Percentiles rank a stretch among this genome's conserved stretches.
Conservation (phyloP, 2,113 vertebrate genomes). For the Mellivora capensis region DNA sequence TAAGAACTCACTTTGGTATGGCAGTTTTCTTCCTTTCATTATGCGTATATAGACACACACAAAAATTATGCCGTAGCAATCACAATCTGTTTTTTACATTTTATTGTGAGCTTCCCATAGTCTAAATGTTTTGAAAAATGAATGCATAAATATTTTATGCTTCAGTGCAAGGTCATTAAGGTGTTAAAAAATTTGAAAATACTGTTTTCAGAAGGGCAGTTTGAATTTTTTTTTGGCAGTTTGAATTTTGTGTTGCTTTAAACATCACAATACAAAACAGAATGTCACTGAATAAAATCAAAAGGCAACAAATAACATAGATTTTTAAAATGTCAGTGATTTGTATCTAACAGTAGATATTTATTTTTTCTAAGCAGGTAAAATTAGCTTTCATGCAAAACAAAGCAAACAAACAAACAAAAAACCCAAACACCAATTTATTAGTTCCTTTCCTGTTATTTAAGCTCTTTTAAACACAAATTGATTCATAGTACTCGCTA, state of each 20-base stretch:
- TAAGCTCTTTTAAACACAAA: background rate
- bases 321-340: constrained; percentile 46
- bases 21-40: constrained; percentile 78
- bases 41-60: constrained; percentile 70
- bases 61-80: constrained; percentile 78
- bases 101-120: constrained; percentile 73
- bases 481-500: background rate
- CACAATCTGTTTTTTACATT: constrained; percentile 78
- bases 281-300: constrained; percentile 36
- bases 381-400: constrained; percentile 48
- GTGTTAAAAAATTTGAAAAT: constrained; percentile 80
- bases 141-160: constrained; percentile 84
- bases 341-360: constrained; percentile 28
- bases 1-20: constrained; percentile 66
- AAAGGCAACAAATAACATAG: constrained; percentile 46
- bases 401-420: background rate
- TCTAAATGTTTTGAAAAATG: constrained; percentile 78
- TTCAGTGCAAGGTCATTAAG: constrained; percentile 80
- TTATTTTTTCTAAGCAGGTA: constrained; percentile 31
- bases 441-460: background rate
- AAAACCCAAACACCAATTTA: background rate
- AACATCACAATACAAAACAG: constrained; percentile 64
- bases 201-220: constrained; percentile 75
- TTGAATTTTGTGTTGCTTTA: constrained; percentile 74
- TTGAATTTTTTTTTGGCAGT: constrained; percentile 70